phyloP scores from a whole-genome alignment of 2,888 invertebrate genomes.

The Sabellastarte sp. region DNA sequence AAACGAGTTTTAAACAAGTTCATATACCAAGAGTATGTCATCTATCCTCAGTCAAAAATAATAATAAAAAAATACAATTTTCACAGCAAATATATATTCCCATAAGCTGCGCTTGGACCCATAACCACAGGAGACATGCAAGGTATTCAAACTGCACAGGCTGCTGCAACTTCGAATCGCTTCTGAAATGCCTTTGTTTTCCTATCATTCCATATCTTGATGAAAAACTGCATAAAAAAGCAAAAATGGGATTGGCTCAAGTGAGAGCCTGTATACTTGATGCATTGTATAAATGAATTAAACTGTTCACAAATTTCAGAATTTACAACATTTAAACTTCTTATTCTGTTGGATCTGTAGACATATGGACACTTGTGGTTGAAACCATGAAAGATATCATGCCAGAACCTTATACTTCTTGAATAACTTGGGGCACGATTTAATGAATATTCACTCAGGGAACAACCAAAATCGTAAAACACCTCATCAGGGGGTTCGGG shows the following conservation, averaged over 20 bases:
- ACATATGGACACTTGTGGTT: not conserved
- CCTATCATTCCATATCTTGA: constrained; percentile 4
- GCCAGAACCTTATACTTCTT: constrained; percentile 1
- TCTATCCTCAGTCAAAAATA: too few relatives aligned
- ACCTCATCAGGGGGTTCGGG: constrained; percentile 3
- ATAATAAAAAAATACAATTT: too few relatives aligned
- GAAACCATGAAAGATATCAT: constrained; percentile 8
- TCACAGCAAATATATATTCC: too few relatives aligned
- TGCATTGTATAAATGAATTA: not conserved
- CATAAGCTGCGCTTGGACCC: too few relatives aligned
- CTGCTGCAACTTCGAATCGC: too few relatives aligned
- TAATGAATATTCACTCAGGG: constrained; percentile 4
- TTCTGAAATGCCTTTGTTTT: too few relatives aligned
- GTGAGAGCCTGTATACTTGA: constrained; percentile 8
- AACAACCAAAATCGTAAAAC: constrained; percentile 9
- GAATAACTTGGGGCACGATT: not conserved
- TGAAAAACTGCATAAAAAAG: constrained; percentile 4
- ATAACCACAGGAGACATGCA: too few relatives aligned
- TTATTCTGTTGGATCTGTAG: not conserved
- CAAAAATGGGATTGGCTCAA: constrained; percentile 4
- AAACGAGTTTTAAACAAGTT: too few relatives aligned
- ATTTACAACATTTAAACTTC: not conserved
- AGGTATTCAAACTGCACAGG: too few relatives aligned
- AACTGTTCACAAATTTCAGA: constrained; percentile 9
- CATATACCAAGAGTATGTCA: too few relatives aligned